These are phyloP conservation scores for Chitala chitala DNA, from an alignment of 2,113 vertebrate genomes.

Conservation along the genomic window DNA sequence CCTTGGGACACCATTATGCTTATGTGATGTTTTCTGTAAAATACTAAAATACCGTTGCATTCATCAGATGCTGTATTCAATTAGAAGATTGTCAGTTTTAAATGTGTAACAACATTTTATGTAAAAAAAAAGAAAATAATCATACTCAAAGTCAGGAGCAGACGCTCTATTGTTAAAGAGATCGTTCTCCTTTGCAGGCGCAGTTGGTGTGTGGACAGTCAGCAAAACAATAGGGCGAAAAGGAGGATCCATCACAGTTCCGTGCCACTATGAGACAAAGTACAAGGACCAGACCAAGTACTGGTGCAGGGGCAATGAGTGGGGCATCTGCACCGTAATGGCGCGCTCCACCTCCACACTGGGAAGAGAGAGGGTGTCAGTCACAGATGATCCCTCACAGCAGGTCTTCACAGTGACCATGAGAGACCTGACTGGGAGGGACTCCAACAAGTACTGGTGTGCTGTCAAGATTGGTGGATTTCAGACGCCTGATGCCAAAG, in stretches of 20 bases:
- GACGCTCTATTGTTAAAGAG: too few species aligned
- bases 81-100: too few species aligned
- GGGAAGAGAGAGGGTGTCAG: background rate
- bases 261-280: constrained; percentile 9
- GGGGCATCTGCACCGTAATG: constrained; percentile 8
- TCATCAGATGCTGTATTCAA: too few species aligned
- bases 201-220: background rate
- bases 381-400: constrained; percentile 12
- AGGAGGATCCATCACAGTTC: background rate
- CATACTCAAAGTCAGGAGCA: too few species aligned
- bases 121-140: too few species aligned
- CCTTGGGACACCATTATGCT: too few species aligned
- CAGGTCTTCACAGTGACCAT: constrained; percentile 22
- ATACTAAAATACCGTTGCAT: too few species aligned
- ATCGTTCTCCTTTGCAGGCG: background rate
- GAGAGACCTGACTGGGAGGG: background rate
- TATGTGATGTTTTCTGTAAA: too few species aligned
- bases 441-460: constrained; percentile 24
- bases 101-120: too few species aligned
- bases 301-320: constrained; percentile 24
- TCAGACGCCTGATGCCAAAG: background rate
- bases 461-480: background rate
- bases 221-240: background rate
- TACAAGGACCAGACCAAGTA: constrained; percentile 13
- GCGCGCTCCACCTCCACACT: background rate